A percentile compares a stretch with the other conserved stretches of the same genome.
phyloP scores from a whole-genome alignment of 2,113 vertebrate genomes.

The Ctenomys sociabilis region DNA sequence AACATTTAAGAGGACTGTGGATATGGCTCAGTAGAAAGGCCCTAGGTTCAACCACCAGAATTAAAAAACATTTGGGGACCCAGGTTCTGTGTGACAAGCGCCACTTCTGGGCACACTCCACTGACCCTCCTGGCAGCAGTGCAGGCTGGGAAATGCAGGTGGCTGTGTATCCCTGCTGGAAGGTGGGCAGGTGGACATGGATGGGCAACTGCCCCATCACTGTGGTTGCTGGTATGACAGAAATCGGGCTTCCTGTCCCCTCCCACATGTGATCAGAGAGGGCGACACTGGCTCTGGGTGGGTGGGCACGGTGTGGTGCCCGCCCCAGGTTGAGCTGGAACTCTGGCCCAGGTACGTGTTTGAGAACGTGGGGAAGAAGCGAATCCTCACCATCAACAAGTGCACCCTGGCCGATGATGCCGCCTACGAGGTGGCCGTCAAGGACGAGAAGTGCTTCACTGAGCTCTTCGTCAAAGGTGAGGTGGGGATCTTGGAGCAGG shows the following conservation, averaged over 20 bases:
- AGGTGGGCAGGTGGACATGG: not conserved
- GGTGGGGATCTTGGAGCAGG: not conserved
- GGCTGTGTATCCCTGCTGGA: too few species aligned
- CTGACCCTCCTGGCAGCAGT: not conserved
- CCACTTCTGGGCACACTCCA: not conserved
- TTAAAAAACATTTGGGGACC: not conserved
- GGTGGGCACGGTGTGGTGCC: not conserved
- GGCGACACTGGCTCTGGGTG: not conserved
- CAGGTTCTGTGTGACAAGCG: not conserved
- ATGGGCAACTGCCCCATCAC: not conserved
- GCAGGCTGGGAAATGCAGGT: not conserved
- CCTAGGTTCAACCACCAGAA: not conserved
- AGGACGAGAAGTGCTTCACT: conserved; percentile 91
- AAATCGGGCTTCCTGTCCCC: not conserved
- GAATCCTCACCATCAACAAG: conserved; percentile 94
- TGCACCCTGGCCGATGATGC: conserved; percentile 93
- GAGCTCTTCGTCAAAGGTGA: conserved; percentile 94
- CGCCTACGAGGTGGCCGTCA: conserved; percentile 90
- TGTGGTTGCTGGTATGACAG: not conserved
- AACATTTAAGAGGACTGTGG: not conserved
- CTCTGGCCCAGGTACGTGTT: conserved; percentile 89
- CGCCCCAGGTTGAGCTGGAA: not conserved
- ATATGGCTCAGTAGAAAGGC: too few species aligned
- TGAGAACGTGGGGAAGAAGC: conserved; percentile 92
- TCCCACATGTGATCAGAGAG: not conserved